Evolutionary conservation across 2,888 invertebrate genomes (phyloP), one percentile per base, ranked within the genome.

Genomic region (Stenichneumon culpator): DNA sequence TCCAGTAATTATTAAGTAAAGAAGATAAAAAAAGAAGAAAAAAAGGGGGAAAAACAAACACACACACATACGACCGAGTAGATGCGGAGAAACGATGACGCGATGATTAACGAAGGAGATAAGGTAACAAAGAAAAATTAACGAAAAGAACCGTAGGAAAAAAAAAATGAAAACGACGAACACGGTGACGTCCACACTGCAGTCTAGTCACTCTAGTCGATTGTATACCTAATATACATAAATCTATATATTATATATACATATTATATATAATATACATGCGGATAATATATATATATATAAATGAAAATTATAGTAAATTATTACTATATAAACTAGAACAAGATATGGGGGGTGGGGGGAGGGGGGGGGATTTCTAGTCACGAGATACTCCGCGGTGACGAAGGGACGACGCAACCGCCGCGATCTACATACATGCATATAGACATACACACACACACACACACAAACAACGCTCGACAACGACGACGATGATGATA

Each of bases 191-290:
- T 93, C 92, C 92, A 89, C 90, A 92, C 90, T 92, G 89, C 92
- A 93, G 89, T 93, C 93, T 93, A 93, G 93, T 93, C 92, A 93
- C 89, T 93, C 92, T 93, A 92, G 93, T 93, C 92, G 90, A 91
- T 92, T 91, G 90, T 86, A 74, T 80, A 82, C 69, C 78, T 75
- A 79, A 82, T 79, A 79, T 84, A 79, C 47, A 77, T 73, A 72
- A 60, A 57, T 65, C 68, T 81, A 82, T 82, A 81, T 75, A 78
- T 44, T 75, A 88, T 87, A 69, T 88, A 87, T 88, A 88, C 72
- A 63, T 70, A 63, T 69, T 75, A 68, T 80, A 81, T 74, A 78
- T 50, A 78, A 67, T 69, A 75, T 68, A 68, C 63, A 70, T 70
- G 70, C 75, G 60, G 70, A 67, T 84, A 88, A 88, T 86, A 85